Base-by-base conservation (phyloP, 1,140 invertebrate genomes). In the Ostrea denselamellosa region DNA sequence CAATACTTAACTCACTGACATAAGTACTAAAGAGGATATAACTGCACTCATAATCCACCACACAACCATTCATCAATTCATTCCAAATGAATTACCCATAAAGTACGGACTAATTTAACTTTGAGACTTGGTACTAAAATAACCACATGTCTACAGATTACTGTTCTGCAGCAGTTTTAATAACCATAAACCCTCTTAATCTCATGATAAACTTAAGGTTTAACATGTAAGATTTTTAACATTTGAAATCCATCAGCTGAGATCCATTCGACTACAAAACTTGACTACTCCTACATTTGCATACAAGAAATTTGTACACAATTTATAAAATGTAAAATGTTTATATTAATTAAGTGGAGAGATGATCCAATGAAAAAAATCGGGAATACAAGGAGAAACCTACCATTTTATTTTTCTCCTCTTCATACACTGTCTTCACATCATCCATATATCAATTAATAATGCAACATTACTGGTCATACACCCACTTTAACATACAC, bases 1-100 rank as follows among this genome's bases (percentile, higher is more conserved):
- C 68, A 77, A 25, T 77, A 77, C 68, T 77, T 77, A 77, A 77
- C 68, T 28, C 19, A 34, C 68, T 28, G 25, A 77, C 68, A 34
- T 77, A 28, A 77, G 68, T 28, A 22, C 68, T 34, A 77, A 12
- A 77, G 10, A 77, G 25, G 10, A 77, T 77, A 34, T 44, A 44
- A 44, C 2, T 17, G 25, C 25, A 71, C 25, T 77, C 68, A 7
- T 77, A 77, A 77, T 77, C 68, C 22, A 34, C 25, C 28, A 28
- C 12, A 77, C 28, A 77, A 77, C 28, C 28, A 34, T 10, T 34
- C 25, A 12, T 9, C 28, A 34, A 28, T 34, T 25, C 28, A 28
- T 34, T 19, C 56, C 56, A 0, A 77, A 9, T 77, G 25, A 25
- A 44, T 44, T 71, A 71, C 12, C 68, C 68, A 71, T 71, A 34